Percentiles rank a stretch among this genome's conserved stretches.
Conservation (phyloP, 1,140 invertebrate genomes). For the Steinernema feltiae region DNA sequence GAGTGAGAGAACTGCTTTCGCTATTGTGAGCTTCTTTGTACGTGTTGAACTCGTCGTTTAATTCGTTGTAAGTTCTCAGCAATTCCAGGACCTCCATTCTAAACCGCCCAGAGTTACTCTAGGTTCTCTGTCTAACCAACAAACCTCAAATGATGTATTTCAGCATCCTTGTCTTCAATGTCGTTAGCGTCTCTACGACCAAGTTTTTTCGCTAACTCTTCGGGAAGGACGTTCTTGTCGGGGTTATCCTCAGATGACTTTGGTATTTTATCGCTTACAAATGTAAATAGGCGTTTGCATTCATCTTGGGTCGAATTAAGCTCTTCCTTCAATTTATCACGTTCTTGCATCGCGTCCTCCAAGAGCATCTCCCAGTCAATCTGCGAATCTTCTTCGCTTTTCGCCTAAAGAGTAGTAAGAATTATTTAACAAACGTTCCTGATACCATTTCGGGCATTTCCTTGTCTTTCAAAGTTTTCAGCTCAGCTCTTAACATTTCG, state of each 20-base stretch:
- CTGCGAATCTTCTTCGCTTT: no score
- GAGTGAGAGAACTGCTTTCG: constrained; percentile 8
- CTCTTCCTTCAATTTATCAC: not conserved
- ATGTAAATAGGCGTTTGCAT: not conserved
- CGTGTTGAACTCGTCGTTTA: constrained; percentile 30
- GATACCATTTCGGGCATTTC: no score
- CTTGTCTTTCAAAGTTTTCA: no score
- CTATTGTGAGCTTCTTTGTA: constrained; percentile 22
- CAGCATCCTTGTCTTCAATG: not conserved
- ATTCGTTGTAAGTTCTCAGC: constrained; percentile 30
- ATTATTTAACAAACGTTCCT: no score
- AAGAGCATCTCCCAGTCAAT: not conserved
- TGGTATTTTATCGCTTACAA: not conserved
- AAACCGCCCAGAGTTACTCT: not conserved
- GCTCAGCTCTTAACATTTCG: no score
- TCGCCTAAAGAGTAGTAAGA: no score
- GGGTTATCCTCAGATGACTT: not conserved
- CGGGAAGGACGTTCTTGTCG: not conserved
- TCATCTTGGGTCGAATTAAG: not conserved
- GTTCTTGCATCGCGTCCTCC: not conserved
- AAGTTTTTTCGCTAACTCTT: not conserved
- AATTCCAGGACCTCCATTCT: constrained; percentile 25
- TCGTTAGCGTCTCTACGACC: not conserved
- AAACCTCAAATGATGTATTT: not conserved
- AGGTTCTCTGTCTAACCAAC: not conserved